A percentile compares a stretch with the other conserved stretches of the same genome.
phyloP scores from a whole-genome alignment of 2,113 vertebrate species.

The Mobula hypostoma region DNA sequence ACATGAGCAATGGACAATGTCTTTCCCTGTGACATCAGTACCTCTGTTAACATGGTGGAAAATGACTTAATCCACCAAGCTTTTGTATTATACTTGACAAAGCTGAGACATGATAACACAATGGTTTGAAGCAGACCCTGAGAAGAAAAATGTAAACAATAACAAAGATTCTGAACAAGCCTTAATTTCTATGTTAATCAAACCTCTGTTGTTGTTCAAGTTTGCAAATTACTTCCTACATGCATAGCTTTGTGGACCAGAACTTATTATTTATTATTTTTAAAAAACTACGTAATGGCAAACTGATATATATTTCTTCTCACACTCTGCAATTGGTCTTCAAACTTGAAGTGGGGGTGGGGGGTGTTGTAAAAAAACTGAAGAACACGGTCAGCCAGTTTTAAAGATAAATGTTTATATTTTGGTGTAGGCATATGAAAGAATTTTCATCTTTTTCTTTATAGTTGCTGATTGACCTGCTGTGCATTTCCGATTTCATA shows the following conservation, averaged over 20 bases:
- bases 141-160: background rate
- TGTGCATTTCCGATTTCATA: background rate
- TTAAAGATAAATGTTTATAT: background rate
- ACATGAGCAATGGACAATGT: background rate
- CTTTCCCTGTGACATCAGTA: background rate
- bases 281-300: too few species aligned
- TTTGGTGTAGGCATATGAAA: background rate
- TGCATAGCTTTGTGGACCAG: too few species aligned
- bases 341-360: background rate
- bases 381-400: background rate
- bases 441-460: background rate
- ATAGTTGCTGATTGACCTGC: too few species aligned
- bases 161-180: background rate
- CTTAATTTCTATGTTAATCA: background rate
- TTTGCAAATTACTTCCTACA: background rate
- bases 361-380: background rate
- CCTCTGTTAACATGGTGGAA: background rate
- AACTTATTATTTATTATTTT: too few species aligned
- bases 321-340: background rate
- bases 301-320: too few species aligned
- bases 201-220: background rate
- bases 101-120: background rate
- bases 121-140: background rate
- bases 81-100: background rate
- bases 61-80: background rate